Evolutionary conservation across 2,888 invertebrate species (phyloP), one percentile per base, ranked within the genome.

Genomic region (Cheilosia vulpina): DNA sequence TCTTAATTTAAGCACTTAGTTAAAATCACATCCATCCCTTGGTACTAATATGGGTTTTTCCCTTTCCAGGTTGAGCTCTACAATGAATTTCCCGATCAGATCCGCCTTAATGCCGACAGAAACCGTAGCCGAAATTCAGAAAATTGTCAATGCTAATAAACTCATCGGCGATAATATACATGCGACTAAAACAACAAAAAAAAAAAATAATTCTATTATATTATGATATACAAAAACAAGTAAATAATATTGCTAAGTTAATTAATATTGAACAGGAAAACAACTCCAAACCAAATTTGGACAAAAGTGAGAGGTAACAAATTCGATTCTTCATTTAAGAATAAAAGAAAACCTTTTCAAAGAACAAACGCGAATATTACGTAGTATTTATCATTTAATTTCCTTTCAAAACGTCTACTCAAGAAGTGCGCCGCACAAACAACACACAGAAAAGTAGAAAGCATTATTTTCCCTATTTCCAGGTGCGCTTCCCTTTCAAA

Each of bases 1-100:
- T 9, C 31, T 9, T 9, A 31, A 2, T 9, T 31, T 27, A 27
- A 27, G 4, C 27, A 27, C 1, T 27, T 9, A 2, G 2, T 9
- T 9, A 31, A 31, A 9, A 31, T 31, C 31, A 9, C 31, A 31
- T 31, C 9, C 9, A 31, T 9, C 0, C 9, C 31, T 31, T 31
- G 9, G 9, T 9, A 31, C 31, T 31, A 31, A 31, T 9, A 21
- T 45, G 2, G 13, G 1, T 52, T 52, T 21, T 2, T 73, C 71
- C 55, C 13, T 76, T 83, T 81, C 4, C 90, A 94, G 93, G 97
- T 97, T 88, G 98, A 98, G 91, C 94, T 98, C 83, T 98, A 97
- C 94, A 98, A 98, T 93, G 98, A 99, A 93, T 99, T 99, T 92
- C 99, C 99, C 50, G 98, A 98, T 93, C 97, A 98, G 94, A 98